Evolutionary conservation across 2,888 invertebrate species (phyloP), one percentile per base, ranked within the genome.

Genomic region (Lochmaea crataegi): DNA sequence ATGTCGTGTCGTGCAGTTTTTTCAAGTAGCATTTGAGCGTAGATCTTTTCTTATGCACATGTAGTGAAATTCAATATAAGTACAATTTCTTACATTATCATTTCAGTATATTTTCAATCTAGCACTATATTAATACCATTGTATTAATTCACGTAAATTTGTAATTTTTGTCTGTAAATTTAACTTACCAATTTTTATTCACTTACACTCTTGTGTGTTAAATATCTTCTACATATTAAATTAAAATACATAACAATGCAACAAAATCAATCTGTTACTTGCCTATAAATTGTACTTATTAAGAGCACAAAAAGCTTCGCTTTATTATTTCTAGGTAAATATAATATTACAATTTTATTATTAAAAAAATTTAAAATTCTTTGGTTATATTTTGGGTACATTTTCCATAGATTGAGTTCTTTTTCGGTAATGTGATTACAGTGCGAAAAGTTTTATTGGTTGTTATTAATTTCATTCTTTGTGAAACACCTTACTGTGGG

Each of bases 1-100:
- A 81, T 81, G 82, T 82, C 81, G 75, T 80, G 78, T 79, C 74
- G 73, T 73, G 71, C 65, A 68, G 63, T 73, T 71, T 73, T 32
- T 69, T 63, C 42, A 42, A 72, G 48, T 73, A 75, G 71, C 70
- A 12, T 58, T 66, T 58, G 16, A 18, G 12, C 22, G 51, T 73
- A 71, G 68, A 71, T 42, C 45, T 65, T 75, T 60, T 41, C 51
- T 75, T 72, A 69, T 77, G 68, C 70, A 42, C 60, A 66, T 70
- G 56, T 48, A 53, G 41, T 67, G 18, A 22, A 64, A 26, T 48
- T 64, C 22, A 11, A 51, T 42, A 41, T 58, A 58, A n/a, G 58
- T 53, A 53, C 53, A 53, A 53, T 53, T 53, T 53, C 16, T 18
- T 18, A 53, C 2, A 53, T 18, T 53, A n/a, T 32, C 32, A 38